phyloP scores from a whole-genome alignment of 2,888 invertebrate genomes.

The Ochropleura plecta region DNA sequence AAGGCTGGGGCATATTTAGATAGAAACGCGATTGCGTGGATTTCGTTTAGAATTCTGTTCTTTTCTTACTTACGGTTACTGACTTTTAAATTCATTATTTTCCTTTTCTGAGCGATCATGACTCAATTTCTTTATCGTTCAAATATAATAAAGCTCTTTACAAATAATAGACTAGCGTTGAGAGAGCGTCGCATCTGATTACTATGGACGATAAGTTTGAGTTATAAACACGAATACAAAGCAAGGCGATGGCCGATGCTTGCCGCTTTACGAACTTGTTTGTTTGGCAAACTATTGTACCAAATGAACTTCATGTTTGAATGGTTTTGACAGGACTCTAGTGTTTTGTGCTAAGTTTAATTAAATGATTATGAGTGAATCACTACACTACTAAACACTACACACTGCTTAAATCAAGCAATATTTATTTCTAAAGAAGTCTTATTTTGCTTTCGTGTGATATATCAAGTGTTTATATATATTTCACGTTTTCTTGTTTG shows the following conservation, averaged over 20 bases:
- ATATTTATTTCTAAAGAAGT: conserved; percentile 16
- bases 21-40: too few relatives aligned
- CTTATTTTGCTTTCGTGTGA: background rate
- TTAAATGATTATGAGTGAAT: conserved; percentile 42
- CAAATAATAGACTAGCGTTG: background rate
- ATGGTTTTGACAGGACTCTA: conserved; percentile 51
- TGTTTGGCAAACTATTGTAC: conserved; percentile 58
- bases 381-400: too few relatives aligned
- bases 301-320: conserved; percentile 59
- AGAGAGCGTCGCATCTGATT: conserved; percentile 17
- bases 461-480: background rate
- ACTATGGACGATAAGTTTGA: conserved; percentile 27
- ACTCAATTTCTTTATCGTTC: conserved; percentile 28
- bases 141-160: conserved; percentile 24
- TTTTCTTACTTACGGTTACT: background rate
- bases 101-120: conserved; percentile 12
- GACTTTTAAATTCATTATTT: conserved; percentile 27
- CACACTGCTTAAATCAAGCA: conserved; percentile 14
- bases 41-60: too few relatives aligned
- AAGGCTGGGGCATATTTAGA: too few relatives aligned
- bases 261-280: conserved; percentile 42
- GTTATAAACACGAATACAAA: conserved; percentile 35
- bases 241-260: conserved; percentile 42
- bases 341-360: conserved; percentile 49
- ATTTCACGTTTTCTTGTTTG: conserved; percentile 11